These are phyloP conservation scores for Paraplagusia blochii DNA, from an alignment of 2,113 vertebrate species.

Conservation along the genomic window DNA sequence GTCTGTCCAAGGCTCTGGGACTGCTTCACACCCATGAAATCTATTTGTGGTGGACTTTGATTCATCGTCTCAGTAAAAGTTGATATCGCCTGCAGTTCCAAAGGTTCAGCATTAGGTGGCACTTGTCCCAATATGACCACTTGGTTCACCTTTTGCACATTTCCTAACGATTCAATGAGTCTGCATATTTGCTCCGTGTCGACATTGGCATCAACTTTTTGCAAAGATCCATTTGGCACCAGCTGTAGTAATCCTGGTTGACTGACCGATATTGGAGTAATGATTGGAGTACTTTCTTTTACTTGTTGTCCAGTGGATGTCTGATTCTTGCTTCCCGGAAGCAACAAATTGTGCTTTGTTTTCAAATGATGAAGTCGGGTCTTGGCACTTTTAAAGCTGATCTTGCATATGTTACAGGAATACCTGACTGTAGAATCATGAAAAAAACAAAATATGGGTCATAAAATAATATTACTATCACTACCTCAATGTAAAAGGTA, in stretches of 20 bases:
- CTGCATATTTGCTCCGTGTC: conserved; percentile 75
- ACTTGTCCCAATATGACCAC: conserved; percentile 74
- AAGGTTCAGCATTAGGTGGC: conserved; percentile 54
- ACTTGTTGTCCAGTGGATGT: conserved; percentile 9
- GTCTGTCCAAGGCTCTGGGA: conserved; percentile 27
- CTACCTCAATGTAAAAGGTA: too few species aligned
- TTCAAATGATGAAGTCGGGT: conserved; percentile 67
- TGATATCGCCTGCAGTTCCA: conserved; percentile 55
- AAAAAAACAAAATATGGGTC: conserved; percentile 22
- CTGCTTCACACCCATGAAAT: conserved; percentile 46
- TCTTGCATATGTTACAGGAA: conserved; percentile 67
- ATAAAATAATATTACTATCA: neutral
- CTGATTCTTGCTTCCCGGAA: conserved; percentile 17
- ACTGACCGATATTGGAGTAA: conserved; percentile 63
- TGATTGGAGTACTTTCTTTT: conserved; percentile 44
- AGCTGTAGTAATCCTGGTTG: conserved; percentile 58
- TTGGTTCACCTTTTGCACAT: conserved; percentile 76
- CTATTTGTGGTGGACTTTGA: conserved; percentile 42
- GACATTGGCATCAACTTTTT: conserved; percentile 71
- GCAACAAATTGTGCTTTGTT: conserved; percentile 58
- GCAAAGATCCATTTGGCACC: conserved; percentile 67
- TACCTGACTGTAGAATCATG: conserved; percentile 50
- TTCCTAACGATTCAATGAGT: conserved; percentile 76
- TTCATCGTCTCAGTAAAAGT: conserved; percentile 39
- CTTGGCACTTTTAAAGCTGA: conserved; percentile 68